Evolutionary conservation across 2,113 vertebrate species (phyloP).

Genomic region (Vidua chalybeata): DNA sequence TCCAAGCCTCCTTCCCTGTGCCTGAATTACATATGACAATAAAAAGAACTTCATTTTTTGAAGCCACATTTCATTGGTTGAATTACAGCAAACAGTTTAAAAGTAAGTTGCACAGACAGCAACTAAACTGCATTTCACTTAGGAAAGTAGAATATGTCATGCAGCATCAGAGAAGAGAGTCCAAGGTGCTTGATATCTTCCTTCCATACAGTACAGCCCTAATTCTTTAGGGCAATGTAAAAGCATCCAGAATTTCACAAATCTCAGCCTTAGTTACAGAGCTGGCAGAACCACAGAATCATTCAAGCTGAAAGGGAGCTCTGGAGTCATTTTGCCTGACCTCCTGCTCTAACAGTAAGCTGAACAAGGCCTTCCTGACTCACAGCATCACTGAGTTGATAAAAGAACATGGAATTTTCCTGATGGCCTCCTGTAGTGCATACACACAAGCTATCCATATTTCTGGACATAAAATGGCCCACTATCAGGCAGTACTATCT

Average conservation of each 20-base stretch:
- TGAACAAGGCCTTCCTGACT: neutral
- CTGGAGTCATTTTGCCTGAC: neutral
- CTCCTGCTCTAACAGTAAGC: neutral
- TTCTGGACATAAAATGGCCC: neutral
- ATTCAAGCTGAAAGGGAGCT: neutral
- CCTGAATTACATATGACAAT: neutral
- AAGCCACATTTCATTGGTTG: neutral
- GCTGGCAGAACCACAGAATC: neutral
- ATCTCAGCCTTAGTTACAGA: neutral
- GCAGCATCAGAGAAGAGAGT: neutral
- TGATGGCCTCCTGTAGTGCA: neutral
- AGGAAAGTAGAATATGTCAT: neutral
- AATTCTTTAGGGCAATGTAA: neutral
- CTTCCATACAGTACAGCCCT: neutral
- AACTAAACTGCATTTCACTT: neutral
- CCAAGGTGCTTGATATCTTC: neutral
- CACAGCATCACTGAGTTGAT: neutral
- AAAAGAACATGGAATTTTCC: neutral
- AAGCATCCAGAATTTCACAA: neutral
- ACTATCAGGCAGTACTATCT: neutral
- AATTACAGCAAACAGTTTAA: neutral
- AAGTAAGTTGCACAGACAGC: neutral
- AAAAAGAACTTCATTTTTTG: neutral
- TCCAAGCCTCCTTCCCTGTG: neutral
- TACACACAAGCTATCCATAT: neutral